Evolutionary conservation across 2,797 vertebrate species (phyloP).

Genomic region (Esox lucius): DNA sequence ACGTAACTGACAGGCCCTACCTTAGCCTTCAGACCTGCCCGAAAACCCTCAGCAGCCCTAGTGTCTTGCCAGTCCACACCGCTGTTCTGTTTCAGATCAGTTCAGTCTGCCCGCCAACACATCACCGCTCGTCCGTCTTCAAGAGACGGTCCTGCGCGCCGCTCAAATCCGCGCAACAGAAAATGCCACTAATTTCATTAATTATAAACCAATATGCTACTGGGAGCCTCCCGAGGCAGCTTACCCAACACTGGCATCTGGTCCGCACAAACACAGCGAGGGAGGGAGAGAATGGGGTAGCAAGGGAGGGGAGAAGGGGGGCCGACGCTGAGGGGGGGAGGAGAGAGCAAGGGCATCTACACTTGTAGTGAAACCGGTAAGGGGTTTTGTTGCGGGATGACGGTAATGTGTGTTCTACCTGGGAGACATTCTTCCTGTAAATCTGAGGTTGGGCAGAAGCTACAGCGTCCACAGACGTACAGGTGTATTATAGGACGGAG

Average conservation of each 20-base stretch:
- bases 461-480: neutral
- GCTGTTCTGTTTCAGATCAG: neutral
- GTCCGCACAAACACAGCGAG: conserved; percentile 40
- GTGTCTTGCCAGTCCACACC: neutral
- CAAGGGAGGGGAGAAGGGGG: conserved; percentile 18
- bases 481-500: too few species aligned
- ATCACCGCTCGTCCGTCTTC: neutral
- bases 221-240: conserved; percentile 38
- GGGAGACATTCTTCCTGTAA: neutral
- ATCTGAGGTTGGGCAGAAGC: too few species aligned
- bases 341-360: conserved; percentile 4
- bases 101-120: neutral
- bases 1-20: neutral
- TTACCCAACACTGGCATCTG: conserved; percentile 30
- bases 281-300: conserved; percentile 39
- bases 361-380: neutral
- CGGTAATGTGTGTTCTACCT: neutral
- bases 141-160: neutral
- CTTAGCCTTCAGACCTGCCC: neutral
- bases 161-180: conserved; percentile 16
- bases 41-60: neutral
- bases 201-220: conserved; percentile 25
- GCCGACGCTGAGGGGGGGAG: conserved; percentile 22
- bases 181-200: conserved; percentile 22
- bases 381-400: neutral